Evolutionary conservation across 2,113 vertebrate genomes (phyloP), one percentile per base, ranked within the genome.

Genomic region (Leptocoma aspasia): DNA sequence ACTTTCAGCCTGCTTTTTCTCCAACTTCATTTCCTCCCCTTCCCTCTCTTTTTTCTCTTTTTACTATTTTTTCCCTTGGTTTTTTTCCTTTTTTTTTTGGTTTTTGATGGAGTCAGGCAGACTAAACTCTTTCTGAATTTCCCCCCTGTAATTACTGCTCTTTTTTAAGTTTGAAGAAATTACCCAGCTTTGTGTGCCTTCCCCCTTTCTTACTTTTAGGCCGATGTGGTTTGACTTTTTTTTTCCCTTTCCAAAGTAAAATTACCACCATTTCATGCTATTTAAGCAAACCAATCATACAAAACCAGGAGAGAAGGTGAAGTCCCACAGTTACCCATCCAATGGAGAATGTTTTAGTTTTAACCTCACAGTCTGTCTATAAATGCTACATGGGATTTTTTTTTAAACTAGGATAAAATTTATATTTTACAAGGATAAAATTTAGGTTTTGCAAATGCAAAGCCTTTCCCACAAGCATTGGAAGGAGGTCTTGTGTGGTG

Each of bases 1-100:
- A 82, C 97, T 97, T 97, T 76, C 76, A 96, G 96, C 35, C 26
- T 97, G 93, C 52, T 95, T 94, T 86, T 95, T 82, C 61, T 80
- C 61, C 61, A 88, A 17, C 86, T 95, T 96, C 1, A 31, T 83
- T 90, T 80, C 14, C 59, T 33, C 18, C 10, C 4, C 30, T 82
- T 78, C 49, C 13, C 27, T 82, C 30, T 71, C 5, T 59, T 92
- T 78, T 86, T 19, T 60, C 19, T 33, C 20, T 73, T 81, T 89
- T 78, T 54, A 18, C 30, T 84, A 3, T 82, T 86, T 91, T 70
- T 76, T 41, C 8, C 8, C 28, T 50, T 4, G 2, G 0, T 33
- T 88, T 65, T 37, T 86, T 20, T 1, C 6, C 6, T 44, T 73
- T 4, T 39, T 70, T 68, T 68, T 70, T 71, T 22, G 7, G 23